Percentiles rank a stretch among this genome's conserved stretches.
These are phyloP conservation scores for Petrolisthes cinctipes DNA, from an alignment of 2,888 invertebrate species.

Conservation along the genomic window DNA sequence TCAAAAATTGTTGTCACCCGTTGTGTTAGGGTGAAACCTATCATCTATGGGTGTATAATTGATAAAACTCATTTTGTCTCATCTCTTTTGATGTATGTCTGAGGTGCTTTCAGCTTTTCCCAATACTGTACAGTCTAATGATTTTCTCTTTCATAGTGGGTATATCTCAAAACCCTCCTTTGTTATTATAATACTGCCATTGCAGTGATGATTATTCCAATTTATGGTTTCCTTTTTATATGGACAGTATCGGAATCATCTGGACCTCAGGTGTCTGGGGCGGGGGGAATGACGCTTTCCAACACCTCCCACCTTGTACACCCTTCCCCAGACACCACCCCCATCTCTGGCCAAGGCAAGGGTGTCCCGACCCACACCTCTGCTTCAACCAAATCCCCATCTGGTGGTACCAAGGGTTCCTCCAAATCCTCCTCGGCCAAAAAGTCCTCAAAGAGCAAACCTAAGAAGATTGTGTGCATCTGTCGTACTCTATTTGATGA, in stretches of 20 bases:
- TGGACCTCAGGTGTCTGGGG: conserved; percentile 32
- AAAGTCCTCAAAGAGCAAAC: conserved; percentile 62
- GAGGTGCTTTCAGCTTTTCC: no score
- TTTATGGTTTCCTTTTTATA: neutral
- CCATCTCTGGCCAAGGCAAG: neutral
- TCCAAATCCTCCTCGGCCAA: conserved; percentile 63
- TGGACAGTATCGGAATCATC: conserved; percentile 36
- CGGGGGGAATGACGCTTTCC: conserved; percentile 16
- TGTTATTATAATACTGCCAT: no score
- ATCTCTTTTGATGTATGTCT: no score
- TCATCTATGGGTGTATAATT: no score
- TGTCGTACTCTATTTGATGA: conserved; percentile 96
- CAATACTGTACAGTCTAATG: no score
- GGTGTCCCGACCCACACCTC: conserved; percentile 2
- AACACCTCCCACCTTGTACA: conserved; percentile 27
- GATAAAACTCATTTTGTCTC: no score
- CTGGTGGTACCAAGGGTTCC: conserved; percentile 14
- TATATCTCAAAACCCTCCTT: no score
- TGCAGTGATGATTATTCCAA: no score
- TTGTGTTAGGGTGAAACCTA: no score
- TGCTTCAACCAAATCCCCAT: conserved; percentile 26
- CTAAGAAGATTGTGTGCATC: conserved; percentile 85
- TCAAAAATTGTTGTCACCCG: no score
- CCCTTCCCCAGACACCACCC: conserved; percentile 17
- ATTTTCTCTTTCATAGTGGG: no score